Evolutionary conservation across 1,140 invertebrate genomes (phyloP).

Genomic region (Ostrea denselamellosa): DNA sequence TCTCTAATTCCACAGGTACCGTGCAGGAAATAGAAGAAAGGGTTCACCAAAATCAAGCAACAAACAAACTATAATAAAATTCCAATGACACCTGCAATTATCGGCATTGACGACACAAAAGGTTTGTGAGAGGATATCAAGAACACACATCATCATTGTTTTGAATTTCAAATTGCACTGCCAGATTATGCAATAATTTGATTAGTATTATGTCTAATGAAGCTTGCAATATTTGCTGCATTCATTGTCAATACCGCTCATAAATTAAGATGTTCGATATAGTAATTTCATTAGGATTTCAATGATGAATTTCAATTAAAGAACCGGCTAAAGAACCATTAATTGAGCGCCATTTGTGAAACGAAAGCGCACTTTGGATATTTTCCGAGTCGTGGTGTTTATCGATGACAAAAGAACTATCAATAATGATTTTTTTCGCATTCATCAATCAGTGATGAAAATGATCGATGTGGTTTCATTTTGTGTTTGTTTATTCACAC

Average conservation of each 20-base stretch:
- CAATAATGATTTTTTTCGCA: slow-evolving; percentile 7
- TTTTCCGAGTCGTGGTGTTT: neutral
- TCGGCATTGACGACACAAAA: slow-evolving; percentile 3
- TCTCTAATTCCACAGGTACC: slow-evolving; percentile 13
- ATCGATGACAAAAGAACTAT: neutral
- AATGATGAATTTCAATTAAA: slow-evolving; percentile 19
- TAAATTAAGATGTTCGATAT: slow-evolving; percentile 13
- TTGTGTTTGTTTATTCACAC: neutral
- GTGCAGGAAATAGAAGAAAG: neutral
- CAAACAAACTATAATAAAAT: slow-evolving; percentile 1
- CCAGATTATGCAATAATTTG: slow-evolving; percentile 5
- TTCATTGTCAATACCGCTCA: slow-evolving; percentile 8
- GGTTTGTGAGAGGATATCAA: neutral
- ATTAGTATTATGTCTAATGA: slow-evolving; percentile 24
- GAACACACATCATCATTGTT: slow-evolving; percentile 5
- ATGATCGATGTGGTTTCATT: neutral
- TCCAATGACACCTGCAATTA: slow-evolving; percentile 23
- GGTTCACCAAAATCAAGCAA: slow-evolving; percentile 10
- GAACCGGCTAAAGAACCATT: neutral
- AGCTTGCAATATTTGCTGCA: neutral
- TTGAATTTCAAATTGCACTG: neutral
- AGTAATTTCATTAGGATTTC: slow-evolving; percentile 5
- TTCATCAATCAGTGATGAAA: neutral
- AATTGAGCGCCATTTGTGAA: neutral
- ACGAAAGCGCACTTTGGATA: neutral